phyloP scores from a whole-genome alignment of 2,797 vertebrate genomes.

The Clarias platycephalus region DNA sequence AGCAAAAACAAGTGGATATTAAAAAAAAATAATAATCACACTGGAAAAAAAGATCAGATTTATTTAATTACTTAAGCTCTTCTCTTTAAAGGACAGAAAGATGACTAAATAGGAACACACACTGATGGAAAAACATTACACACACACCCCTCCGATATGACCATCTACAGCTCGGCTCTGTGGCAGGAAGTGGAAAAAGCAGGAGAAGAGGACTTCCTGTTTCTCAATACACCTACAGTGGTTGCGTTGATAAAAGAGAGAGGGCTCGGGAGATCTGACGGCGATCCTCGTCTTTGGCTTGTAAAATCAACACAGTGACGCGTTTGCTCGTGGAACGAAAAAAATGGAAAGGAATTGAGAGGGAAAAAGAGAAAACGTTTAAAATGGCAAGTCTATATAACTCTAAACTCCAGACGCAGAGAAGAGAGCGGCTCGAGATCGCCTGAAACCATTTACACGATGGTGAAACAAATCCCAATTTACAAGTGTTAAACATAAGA shows the following conservation, averaged over 20 bases:
- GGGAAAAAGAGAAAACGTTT: not conserved
- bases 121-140: too few relatives aligned
- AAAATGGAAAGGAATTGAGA: not conserved
- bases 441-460: conserved; percentile 35
- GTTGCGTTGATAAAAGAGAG: not conserved
- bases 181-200: conserved; percentile 12
- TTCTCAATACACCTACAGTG: conserved; percentile 1
- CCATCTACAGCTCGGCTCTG: conserved; percentile 11
- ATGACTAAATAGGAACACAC: not conserved
- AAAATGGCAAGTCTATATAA: conserved; percentile 25
- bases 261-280: conserved; percentile 23
- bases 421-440: not conserved
- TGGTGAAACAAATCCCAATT: conserved; percentile 50
- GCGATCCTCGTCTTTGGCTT: conserved; percentile 54
- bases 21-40: conserved; percentile 11
- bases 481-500: conserved; percentile 38
- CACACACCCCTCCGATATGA: not conserved
- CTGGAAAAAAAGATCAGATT: not conserved
- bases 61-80: conserved; percentile 9
- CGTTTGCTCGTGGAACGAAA: not conserved
- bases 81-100: conserved; percentile 11
- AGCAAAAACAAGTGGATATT: conserved; percentile 7
- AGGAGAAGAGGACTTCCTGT: conserved; percentile 20
- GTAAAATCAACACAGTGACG: conserved; percentile 39
- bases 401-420: conserved; percentile 1